Percentiles rank a stretch among this genome's conserved stretches.
Evolutionary conservation across 2,113 vertebrate genomes (phyloP).

Genomic region (Amazona vittata): DNA sequence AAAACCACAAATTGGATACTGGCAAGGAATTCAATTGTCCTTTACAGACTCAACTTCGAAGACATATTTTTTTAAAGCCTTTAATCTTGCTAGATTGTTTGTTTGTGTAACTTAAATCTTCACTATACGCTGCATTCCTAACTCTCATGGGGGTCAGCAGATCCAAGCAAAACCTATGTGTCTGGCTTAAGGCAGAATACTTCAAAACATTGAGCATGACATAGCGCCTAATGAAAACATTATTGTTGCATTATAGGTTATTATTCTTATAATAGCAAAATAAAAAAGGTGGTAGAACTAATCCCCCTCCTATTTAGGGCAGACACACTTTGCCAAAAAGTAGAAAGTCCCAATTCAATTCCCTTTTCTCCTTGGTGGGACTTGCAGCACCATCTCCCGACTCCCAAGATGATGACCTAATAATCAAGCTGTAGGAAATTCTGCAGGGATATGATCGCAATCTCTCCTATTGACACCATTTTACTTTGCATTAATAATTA

Average conservation of each 20-base stretch:
- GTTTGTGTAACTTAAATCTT: background rate
- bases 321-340: background rate
- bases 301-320: background rate
- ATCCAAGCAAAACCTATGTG: background rate
- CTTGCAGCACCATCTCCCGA: background rate
- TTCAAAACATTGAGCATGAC: background rate
- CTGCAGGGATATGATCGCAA: background rate
- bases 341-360: background rate
- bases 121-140: background rate
- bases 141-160: background rate
- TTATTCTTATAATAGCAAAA: background rate
- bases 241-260: background rate
- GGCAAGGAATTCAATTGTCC: background rate
- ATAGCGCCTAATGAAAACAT: background rate
- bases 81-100: background rate
- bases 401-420: background rate
- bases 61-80: background rate
- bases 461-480: slow-evolving; percentile 38
- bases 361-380: background rate
- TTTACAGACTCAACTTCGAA: background rate
- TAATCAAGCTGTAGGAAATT: slow-evolving; percentile 40
- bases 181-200: background rate
- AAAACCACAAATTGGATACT: no score
- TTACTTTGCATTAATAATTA: slow-evolving; percentile 56
- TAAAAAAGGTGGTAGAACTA: background rate